Conservation (phyloP, 92 coral and sea anemone species). For the Heteractis magnifica region DNA sequence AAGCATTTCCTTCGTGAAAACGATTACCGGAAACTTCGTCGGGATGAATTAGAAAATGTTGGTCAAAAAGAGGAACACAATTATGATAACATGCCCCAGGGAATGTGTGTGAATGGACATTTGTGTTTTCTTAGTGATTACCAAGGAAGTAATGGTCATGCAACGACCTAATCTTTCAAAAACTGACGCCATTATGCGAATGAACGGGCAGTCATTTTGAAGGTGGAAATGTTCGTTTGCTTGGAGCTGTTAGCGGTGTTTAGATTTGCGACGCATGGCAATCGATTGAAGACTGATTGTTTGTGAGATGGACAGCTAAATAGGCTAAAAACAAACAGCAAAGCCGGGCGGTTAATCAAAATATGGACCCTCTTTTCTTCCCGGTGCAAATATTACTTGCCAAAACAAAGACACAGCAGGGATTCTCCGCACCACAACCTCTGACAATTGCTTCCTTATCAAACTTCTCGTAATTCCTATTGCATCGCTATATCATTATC, state of each 20-base stretch:
- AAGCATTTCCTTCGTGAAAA: slow-evolving; percentile 27
- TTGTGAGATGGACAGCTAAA: slow-evolving; percentile 1
- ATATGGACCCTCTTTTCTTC: slow-evolving; percentile 7
- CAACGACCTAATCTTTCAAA: slow-evolving; percentile 15
- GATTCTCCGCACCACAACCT: not conserved
- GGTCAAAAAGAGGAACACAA: slow-evolving; percentile 12
- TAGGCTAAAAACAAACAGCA: slow-evolving; percentile 2
- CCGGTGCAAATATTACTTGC: not conserved
- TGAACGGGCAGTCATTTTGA: not conserved
- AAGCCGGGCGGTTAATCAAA: not conserved
- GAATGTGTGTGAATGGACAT: slow-evolving; percentile 4
- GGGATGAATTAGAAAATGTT: slow-evolving; percentile 27
- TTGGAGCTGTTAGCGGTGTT: not conserved
- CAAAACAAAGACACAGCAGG: not conserved
- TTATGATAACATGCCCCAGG: slow-evolving; percentile 11
- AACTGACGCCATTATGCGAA: slow-evolving; percentile 4
- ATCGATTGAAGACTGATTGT: slow-evolving; percentile 6
- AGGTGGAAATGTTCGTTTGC: not conserved
- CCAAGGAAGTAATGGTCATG: slow-evolving; percentile 7
- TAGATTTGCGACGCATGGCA: not conserved
- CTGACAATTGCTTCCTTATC: not conserved
- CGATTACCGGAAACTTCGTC: slow-evolving; percentile 28
- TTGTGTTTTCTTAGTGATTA: slow-evolving; percentile 12
- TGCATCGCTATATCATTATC: slow-evolving; percentile 16
- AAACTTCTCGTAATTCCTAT: slow-evolving; percentile 13